Conservation (phyloP, 2,113 vertebrate species). For the Sylvilagus bachmani region DNA sequence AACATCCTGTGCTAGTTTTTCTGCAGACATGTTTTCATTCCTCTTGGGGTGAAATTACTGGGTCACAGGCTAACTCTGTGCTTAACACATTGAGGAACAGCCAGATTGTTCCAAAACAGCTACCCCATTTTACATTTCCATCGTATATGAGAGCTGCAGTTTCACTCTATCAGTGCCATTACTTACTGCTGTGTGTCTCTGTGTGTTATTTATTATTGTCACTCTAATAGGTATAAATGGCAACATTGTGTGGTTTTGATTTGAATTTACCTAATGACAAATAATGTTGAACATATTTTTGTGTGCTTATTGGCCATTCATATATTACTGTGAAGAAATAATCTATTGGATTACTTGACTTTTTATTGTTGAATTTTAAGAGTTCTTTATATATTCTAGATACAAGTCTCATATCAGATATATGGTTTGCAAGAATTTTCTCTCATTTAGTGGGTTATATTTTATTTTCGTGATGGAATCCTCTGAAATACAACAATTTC, state of each 20-base stretch:
- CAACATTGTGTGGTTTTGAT: background rate
- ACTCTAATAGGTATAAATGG: background rate
- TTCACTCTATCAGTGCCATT: background rate
- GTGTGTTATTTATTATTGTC: background rate
- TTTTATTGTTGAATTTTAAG: conserved; percentile 30
- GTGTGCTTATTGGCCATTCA: background rate
- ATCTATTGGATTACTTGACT: background rate
- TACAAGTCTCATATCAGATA: background rate
- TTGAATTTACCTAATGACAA: background rate
- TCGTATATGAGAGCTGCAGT: background rate
- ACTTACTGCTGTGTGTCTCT: background rate
- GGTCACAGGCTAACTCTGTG: background rate
- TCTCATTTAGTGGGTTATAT: background rate
- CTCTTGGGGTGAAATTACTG: background rate
- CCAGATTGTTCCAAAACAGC: conserved; percentile 14
- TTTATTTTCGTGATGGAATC: background rate
- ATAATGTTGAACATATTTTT: background rate
- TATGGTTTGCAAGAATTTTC: conserved; percentile 19
- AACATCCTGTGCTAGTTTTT: conserved; percentile 25
- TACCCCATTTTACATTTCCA: background rate
- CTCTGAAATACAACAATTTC: background rate
- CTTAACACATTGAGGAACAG: conserved; percentile 31
- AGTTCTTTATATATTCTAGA: background rate
- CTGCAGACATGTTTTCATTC: conserved; percentile 13
- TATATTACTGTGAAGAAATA: background rate